Conservation (phyloP, 1,140 invertebrate genomes). For the Sogatella furcifera region DNA sequence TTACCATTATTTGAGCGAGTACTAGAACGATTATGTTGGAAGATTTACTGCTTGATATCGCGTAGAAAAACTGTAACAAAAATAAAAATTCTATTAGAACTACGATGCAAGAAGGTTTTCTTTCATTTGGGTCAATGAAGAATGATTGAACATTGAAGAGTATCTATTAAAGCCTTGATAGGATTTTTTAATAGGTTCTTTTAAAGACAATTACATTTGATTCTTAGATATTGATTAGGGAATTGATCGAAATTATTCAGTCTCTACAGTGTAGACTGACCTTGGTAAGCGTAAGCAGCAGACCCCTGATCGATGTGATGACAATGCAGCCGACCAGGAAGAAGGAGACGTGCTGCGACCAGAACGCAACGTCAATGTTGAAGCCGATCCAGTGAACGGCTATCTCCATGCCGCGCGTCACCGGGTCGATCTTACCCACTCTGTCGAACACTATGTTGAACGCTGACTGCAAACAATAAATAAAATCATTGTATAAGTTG, state of each 20-base stretch:
- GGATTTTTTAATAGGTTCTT: too few relatives aligned
- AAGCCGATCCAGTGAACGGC: slow-evolving; percentile 95
- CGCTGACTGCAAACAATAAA: slow-evolving; percentile 57
- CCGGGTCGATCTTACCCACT: slow-evolving; percentile 96
- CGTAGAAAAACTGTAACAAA: slow-evolving; percentile 91
- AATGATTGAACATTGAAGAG: too few relatives aligned
- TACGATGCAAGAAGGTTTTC: too few relatives aligned
- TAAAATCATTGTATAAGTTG: too few relatives aligned
- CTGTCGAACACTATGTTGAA: slow-evolving; percentile 99
- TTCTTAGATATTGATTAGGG: too few relatives aligned
- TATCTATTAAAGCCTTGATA: too few relatives aligned
- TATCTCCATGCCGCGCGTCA: slow-evolving; percentile 93
- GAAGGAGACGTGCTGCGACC: slow-evolving; percentile 99
- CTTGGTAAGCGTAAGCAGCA: slow-evolving; percentile 95
- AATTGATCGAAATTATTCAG: too few relatives aligned
- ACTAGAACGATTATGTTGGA: slow-evolving; percentile 97
- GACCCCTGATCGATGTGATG: slow-evolving; percentile 91
- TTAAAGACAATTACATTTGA: too few relatives aligned
- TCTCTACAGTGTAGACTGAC: slow-evolving; percentile 39
- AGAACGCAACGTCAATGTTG: slow-evolving; percentile 93
- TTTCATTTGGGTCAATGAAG: too few relatives aligned
- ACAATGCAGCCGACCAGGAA: slow-evolving; percentile 95
- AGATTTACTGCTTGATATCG: slow-evolving; percentile 98
- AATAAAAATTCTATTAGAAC: slow-evolving; percentile 5
- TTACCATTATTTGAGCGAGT: slow-evolving; percentile 94